These are phyloP conservation scores for Cryptocephalus primarius DNA, from an alignment of 2,888 invertebrate genomes.

Conservation along the genomic window DNA sequence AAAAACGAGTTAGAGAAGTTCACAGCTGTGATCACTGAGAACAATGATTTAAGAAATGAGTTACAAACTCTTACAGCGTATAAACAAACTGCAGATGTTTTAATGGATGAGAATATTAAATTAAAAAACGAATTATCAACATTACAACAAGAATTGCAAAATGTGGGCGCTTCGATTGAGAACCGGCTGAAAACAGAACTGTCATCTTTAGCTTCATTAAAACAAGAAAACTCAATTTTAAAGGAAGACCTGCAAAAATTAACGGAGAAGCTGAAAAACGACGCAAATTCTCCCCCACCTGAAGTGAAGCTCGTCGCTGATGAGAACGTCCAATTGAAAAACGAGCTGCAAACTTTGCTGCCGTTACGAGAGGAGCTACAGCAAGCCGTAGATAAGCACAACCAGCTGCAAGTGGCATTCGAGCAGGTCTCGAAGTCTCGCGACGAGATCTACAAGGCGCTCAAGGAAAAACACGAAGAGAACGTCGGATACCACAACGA, in stretches of 20 bases:
- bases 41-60: background rate
- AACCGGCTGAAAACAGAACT: too few relatives aligned
- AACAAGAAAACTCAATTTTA: too few relatives aligned
- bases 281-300: background rate
- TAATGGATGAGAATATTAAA: too few relatives aligned
- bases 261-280: conserved; percentile 2
- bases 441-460: conserved; percentile 56
- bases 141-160: background rate
- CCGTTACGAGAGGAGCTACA: background rate
- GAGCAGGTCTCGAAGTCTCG: conserved; percentile 45
- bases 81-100: background rate
- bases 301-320: background rate
- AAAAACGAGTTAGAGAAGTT: background rate
- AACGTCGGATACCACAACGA: conserved; percentile 75
- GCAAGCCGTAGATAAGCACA: conserved; percentile 17
- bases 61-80: background rate
- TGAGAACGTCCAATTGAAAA: too few relatives aligned
- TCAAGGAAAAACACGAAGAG: conserved; percentile 78
- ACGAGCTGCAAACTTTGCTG: background rate
- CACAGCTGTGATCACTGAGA: background rate
- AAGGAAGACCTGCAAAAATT: too few relatives aligned
- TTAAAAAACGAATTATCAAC: too few relatives aligned
- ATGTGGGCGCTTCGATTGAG: too few relatives aligned
- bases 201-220: too few relatives aligned
- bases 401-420: conserved; percentile 20